Conservation (phyloP, 2,888 invertebrate genomes). For the Melolontha melolontha region DNA sequence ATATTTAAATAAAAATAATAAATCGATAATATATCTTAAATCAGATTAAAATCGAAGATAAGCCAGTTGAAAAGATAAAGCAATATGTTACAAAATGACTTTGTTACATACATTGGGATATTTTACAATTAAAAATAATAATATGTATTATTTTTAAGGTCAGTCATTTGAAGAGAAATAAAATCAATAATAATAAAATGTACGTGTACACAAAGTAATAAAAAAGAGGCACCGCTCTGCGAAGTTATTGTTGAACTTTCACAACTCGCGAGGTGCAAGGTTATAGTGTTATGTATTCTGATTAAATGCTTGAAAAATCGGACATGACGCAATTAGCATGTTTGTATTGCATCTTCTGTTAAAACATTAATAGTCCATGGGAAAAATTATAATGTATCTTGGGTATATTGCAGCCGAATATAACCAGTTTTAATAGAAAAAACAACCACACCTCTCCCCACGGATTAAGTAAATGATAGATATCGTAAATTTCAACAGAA, state of each 20-base stretch:
- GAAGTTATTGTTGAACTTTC: neutral
- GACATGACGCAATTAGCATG: no score
- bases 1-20: no score
- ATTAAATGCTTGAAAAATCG: neutral
- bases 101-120: neutral
- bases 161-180: neutral
- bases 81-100: neutral
- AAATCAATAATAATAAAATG: neutral
- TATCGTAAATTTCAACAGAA: neutral
- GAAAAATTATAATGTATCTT: no score
- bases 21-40: no score
- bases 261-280: neutral
- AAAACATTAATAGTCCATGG: no score
- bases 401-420: constrained; percentile 1
- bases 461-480: neutral
- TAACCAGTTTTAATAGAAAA: constrained; percentile 15
- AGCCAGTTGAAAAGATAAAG: no score
- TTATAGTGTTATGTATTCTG: neutral
- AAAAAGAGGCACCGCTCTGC: neutral
- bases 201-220: neutral
- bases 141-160: no score
- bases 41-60: no score
- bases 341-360: no score
- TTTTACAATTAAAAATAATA: neutral
- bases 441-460: constrained; percentile 30